Conservation (phyloP, 2,888 invertebrate genomes). For the Melangyna quadrimaculata region DNA sequence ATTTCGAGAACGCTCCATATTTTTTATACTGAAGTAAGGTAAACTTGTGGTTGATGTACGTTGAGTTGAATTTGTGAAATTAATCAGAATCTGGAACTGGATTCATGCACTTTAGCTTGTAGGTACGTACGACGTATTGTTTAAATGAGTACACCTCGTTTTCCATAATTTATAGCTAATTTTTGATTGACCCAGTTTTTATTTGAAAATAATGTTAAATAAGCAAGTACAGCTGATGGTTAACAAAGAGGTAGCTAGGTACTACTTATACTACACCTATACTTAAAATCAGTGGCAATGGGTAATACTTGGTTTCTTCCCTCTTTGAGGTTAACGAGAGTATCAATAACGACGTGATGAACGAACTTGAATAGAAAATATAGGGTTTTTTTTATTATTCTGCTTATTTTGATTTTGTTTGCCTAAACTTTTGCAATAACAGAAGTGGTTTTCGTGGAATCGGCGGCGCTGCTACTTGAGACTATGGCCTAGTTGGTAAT, state of each 20-base stretch:
- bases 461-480: neutral
- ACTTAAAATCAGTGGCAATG: neutral
- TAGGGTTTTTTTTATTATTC: slow-evolving; percentile 40
- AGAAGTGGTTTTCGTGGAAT: slow-evolving; percentile 10
- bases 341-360: slow-evolving; percentile 21
- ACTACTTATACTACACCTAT: neutral
- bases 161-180: slow-evolving; percentile 24
- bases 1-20: neutral
- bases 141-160: slow-evolving; percentile 2
- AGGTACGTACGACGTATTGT: neutral
- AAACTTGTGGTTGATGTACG: neutral
- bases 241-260: neutral
- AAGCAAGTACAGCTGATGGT: slow-evolving; percentile 39
- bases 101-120: neutral
- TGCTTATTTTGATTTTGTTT: neutral
- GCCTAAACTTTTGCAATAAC: slow-evolving; percentile 11
- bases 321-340: slow-evolving; percentile 7
- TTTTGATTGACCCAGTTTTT: slow-evolving; percentile 56
- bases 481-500: slow-evolving; percentile 20
- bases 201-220: slow-evolving; percentile 44
- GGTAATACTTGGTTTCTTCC: slow-evolving; percentile 6
- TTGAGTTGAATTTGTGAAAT: neutral
- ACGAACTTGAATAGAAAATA: slow-evolving; percentile 15
- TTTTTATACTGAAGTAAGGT: neutral
- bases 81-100: slow-evolving; percentile 9